Evolutionary conservation across 2,888 invertebrate genomes (phyloP).

Genomic region (Sclerodermus sp.): DNA sequence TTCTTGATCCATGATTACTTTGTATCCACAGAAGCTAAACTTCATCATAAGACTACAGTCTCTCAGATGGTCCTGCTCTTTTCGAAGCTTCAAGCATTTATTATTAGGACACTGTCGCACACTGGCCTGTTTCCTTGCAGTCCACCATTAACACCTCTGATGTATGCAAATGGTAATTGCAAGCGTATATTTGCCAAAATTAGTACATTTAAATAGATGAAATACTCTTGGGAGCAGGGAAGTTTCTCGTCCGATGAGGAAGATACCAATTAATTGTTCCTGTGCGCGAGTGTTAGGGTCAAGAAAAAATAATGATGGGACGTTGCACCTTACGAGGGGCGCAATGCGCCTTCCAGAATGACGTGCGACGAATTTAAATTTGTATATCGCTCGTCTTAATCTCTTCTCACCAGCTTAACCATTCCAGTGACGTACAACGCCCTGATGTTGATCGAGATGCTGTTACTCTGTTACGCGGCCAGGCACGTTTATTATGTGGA

Average conservation of each 20-base stretch:
- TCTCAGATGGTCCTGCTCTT: slow-evolving; percentile 69
- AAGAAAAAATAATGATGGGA: neutral
- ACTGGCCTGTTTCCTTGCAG: slow-evolving; percentile 65
- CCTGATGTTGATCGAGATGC: slow-evolving; percentile 71
- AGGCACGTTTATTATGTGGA: slow-evolving; percentile 64
- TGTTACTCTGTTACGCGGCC: slow-evolving; percentile 67
- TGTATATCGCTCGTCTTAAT: too few relatives aligned
- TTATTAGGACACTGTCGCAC: slow-evolving; percentile 63
- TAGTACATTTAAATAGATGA: too few relatives aligned
- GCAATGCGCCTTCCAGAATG: neutral
- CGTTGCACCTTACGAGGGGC: neutral
- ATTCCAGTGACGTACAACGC: slow-evolving; percentile 70
- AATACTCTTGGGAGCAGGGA: too few relatives aligned
- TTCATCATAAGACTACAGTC: slow-evolving; percentile 55
- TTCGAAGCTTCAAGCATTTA: slow-evolving; percentile 69
- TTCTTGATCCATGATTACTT: neutral
- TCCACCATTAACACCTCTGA: slow-evolving; percentile 66
- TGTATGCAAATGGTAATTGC: slow-evolving; percentile 68
- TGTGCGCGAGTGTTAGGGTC: too few relatives aligned
- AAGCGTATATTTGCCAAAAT: too few relatives aligned
- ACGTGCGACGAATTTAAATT: too few relatives aligned
- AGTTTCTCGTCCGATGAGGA: too few relatives aligned
- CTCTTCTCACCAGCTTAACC: too few relatives aligned
- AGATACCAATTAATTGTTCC: too few relatives aligned
- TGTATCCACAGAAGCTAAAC: slow-evolving; percentile 45